A percentile compares a stretch with the other conserved stretches of the same genome.
These are phyloP conservation scores for Eupithecia subfuscata DNA, from an alignment of 2,888 invertebrate species.

Conservation along the genomic window DNA sequence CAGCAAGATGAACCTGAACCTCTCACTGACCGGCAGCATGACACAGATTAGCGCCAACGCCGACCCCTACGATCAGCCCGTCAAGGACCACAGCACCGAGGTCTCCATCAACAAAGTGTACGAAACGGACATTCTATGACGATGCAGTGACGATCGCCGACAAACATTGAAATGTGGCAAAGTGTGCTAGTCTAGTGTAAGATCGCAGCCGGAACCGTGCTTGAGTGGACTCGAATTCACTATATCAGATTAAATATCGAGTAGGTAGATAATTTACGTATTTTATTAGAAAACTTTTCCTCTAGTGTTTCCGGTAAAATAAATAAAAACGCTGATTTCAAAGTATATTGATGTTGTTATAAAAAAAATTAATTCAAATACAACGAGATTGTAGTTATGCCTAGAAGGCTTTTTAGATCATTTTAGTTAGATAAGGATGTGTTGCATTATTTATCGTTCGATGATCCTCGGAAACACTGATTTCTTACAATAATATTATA, in stretches of 20 bases:
- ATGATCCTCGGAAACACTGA: constrained; percentile 3
- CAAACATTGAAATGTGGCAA: constrained; percentile 1
- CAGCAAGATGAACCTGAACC: constrained; percentile 91
- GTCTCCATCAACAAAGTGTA: constrained; percentile 91
- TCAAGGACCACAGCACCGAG: constrained; percentile 55
- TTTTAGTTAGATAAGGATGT: neutral
- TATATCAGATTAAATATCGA: neutral
- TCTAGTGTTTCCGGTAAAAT: neutral
- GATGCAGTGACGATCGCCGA: constrained; percentile 1
- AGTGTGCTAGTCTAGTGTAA: neutral
- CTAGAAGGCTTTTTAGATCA: constrained; percentile 3
- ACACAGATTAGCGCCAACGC: constrained; percentile 51
- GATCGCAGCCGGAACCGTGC: neutral
- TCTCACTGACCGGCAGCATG: constrained; percentile 82
- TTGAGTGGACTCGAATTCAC: neutral
- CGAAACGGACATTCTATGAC: constrained; percentile 91
- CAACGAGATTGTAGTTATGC: constrained; percentile 7
- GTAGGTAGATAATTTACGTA: neutral
- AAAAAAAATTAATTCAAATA: neutral
- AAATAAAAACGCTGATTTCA: neutral
- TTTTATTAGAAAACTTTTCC: neutral
- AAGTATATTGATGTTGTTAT: neutral
- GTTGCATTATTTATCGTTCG: neutral
- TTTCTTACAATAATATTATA: constrained; percentile 6
- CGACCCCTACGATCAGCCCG: constrained; percentile 21